A percentile compares a stretch with the other conserved stretches of the same genome.
Conservation (phyloP, 2,113 vertebrate species). For the Indicator indicator region DNA sequence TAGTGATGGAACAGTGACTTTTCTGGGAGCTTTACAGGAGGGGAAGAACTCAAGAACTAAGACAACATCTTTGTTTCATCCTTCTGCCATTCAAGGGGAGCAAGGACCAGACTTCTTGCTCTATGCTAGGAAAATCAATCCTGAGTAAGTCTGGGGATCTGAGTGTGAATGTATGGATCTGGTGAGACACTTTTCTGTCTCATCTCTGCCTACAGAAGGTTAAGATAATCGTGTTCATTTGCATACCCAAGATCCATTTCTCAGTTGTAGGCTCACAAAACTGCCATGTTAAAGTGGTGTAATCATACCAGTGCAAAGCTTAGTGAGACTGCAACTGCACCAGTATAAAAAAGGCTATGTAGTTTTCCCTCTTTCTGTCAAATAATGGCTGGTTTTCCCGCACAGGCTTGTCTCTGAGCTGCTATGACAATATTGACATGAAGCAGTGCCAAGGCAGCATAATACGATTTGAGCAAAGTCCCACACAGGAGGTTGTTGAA, state of each 20-base stretch:
- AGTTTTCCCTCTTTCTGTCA: background rate
- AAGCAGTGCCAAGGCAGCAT: background rate
- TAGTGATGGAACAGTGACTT: background rate
- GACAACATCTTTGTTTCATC: background rate
- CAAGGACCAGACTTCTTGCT: background rate
- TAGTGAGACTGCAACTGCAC: background rate
- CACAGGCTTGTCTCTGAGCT: background rate
- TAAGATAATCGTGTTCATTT: background rate
- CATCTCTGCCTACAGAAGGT: background rate
- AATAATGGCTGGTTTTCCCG: background rate
- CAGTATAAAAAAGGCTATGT: background rate
- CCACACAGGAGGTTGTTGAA: background rate
- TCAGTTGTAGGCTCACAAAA: background rate
- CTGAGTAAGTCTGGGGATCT: background rate
- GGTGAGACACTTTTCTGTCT: background rate
- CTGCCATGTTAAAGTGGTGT: background rate
- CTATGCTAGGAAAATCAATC: background rate
- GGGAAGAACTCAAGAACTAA: background rate
- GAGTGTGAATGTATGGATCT: background rate
- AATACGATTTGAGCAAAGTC: constrained; percentile 13
- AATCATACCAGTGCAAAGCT: background rate
- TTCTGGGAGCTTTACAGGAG: background rate
- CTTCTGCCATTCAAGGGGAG: background rate
- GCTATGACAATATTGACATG: constrained; percentile 53
- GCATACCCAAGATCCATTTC: background rate